Conservation (phyloP, 1,140 invertebrate genomes). For the Nasonia giraulti region DNA sequence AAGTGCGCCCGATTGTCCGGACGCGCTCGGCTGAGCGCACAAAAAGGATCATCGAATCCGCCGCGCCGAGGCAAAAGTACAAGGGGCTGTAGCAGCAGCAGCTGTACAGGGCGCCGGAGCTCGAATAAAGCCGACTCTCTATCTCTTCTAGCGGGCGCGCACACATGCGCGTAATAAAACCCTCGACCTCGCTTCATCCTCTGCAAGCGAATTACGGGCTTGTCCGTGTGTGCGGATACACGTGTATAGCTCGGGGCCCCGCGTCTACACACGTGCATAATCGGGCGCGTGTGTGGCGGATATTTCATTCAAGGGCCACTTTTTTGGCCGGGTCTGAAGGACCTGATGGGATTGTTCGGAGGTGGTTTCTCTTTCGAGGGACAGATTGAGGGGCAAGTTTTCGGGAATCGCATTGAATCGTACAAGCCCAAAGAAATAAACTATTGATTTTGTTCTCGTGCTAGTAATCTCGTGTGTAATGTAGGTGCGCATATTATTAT, state of each 20-base stretch:
- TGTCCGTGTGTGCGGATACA: slow-evolving; percentile 52
- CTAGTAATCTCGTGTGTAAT: no score
- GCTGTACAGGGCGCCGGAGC: not conserved
- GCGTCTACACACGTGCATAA: not conserved
- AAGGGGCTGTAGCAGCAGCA: not conserved
- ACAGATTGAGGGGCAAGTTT: no score
- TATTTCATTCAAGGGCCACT: not conserved
- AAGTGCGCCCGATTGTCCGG: not conserved
- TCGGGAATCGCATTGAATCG: no score
- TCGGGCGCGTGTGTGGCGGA: not conserved
- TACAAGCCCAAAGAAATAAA: no score
- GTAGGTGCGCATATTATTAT: not conserved
- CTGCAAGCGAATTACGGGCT: slow-evolving; percentile 52
- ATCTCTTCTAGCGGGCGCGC: not conserved
- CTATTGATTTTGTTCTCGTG: no score
- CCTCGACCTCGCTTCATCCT: slow-evolving; percentile 43
- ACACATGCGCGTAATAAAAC: slow-evolving; percentile 33
- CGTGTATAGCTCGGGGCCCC: not conserved
- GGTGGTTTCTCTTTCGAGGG: no score
- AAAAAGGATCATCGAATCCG: slow-evolving; percentile 3
- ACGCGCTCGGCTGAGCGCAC: not conserved
- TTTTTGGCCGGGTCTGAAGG: not conserved
- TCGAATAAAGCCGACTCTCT: not conserved
- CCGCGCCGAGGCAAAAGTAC: not conserved
- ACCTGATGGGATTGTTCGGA: no score